These are phyloP conservation scores for Sturmia bella DNA, from an alignment of 2,888 invertebrate genomes.

Conservation along the genomic window DNA sequence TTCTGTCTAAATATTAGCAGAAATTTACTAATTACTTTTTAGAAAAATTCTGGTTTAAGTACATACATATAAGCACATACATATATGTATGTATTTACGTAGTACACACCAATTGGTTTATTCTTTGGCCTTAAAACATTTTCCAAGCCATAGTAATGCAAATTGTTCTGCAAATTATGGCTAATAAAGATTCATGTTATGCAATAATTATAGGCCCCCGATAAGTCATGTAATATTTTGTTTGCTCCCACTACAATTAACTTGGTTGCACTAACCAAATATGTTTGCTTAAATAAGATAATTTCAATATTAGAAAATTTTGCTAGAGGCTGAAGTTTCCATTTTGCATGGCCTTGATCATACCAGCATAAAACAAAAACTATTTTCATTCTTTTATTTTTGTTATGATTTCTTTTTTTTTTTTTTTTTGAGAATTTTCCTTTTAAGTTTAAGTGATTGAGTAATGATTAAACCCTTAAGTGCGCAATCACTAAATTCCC, in stretches of 20 bases:
- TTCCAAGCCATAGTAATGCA: slow-evolving; percentile 4
- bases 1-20: slow-evolving; percentile 3
- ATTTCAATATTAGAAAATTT: slow-evolving; percentile 40
- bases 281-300: slow-evolving; percentile 14
- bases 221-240: slow-evolving; percentile 31
- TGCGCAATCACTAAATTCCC: slow-evolving; percentile 5
- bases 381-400: background rate
- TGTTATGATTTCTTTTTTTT: background rate
- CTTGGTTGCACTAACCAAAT: slow-evolving; percentile 30
- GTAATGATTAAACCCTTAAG: slow-evolving; percentile 51
- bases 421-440: slow-evolving; percentile 14
- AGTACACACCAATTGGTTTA: background rate
- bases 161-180: slow-evolving; percentile 25
- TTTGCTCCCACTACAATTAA: slow-evolving; percentile 29
- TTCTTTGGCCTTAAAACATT: background rate
- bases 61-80: too few species aligned
- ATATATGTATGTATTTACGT: background rate
- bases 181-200: slow-evolving; percentile 37
- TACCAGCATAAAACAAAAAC: slow-evolving; percentile 75
- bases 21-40: too few species aligned
- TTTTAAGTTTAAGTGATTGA: slow-evolving; percentile 30
- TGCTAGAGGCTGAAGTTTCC: slow-evolving; percentile 71
- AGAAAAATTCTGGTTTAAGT: too few species aligned
- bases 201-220: slow-evolving; percentile 33
- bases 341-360: slow-evolving; percentile 80